A percentile compares a stretch with the other conserved stretches of the same genome.
Conservation (phyloP, 1,140 invertebrate genomes). For the Steinernema khuongi region DNA sequence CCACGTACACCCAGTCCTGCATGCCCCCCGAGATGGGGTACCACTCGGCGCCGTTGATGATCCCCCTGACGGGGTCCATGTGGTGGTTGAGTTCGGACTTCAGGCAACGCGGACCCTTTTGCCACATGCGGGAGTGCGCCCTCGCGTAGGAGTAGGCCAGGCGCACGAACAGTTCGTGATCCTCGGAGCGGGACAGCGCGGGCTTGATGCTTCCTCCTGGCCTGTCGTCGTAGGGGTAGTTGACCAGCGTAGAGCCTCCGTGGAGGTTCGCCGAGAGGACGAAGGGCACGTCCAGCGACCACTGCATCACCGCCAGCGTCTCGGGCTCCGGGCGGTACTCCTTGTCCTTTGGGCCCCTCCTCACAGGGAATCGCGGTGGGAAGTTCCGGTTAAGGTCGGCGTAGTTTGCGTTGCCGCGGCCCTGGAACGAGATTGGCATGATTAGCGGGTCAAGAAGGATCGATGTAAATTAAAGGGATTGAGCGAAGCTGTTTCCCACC, state of each 20-base stretch:
- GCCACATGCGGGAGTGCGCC: slow-evolving; percentile 46
- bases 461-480: too few species aligned
- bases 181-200: slow-evolving; percentile 64
- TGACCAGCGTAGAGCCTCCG: slow-evolving; percentile 77
- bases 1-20: slow-evolving; percentile 95
- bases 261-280: slow-evolving; percentile 92
- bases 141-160: slow-evolving; percentile 75
- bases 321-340: slow-evolving; percentile 66
- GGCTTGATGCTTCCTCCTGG: slow-evolving; percentile 54
- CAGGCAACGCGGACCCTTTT: slow-evolving; percentile 42
- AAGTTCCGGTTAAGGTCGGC: slow-evolving; percentile 93
- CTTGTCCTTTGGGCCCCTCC: neutral
- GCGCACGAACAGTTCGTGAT: slow-evolving; percentile 75
- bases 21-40: slow-evolving; percentile 71
- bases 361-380: slow-evolving; percentile 79
- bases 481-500: neutral
- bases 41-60: slow-evolving; percentile 62
- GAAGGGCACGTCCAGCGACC: slow-evolving; percentile 78
- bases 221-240: slow-evolving; percentile 82
- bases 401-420: slow-evolving; percentile 74
- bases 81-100: slow-evolving; percentile 43
- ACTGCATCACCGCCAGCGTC: slow-evolving; percentile 81
- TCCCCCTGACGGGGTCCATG: slow-evolving; percentile 57
- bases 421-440: slow-evolving; percentile 66
- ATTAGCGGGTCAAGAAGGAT: too few species aligned